These are phyloP conservation scores for Apodemia zela DNA, from an alignment of 2,888 invertebrate species.

Conservation along the genomic window DNA sequence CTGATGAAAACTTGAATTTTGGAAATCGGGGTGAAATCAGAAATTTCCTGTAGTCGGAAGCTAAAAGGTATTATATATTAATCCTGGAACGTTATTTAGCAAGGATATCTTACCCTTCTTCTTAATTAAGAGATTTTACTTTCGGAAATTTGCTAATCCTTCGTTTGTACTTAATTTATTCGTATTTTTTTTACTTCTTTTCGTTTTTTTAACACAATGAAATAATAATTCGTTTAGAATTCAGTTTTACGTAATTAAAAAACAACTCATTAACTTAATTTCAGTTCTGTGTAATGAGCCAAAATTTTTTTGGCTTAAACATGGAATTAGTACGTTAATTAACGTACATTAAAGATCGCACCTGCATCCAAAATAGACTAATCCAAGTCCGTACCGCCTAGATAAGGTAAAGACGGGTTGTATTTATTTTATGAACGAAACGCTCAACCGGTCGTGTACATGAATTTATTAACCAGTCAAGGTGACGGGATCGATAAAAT, in stretches of 20 bases:
- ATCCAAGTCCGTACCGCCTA: conserved; percentile 8
- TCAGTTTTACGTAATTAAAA: neutral
- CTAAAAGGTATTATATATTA: too few relatives aligned
- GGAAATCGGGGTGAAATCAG: too few relatives aligned
- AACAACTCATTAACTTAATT: neutral
- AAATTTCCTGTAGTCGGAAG: too few relatives aligned
- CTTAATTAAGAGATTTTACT: too few relatives aligned
- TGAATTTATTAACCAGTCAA: conserved; percentile 73
- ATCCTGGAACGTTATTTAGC: too few relatives aligned
- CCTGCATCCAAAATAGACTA: conserved; percentile 8
- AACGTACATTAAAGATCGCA: conserved; percentile 4
- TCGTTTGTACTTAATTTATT: too few relatives aligned
- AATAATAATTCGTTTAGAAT: too few relatives aligned
- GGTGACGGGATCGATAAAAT: conserved; percentile 68
- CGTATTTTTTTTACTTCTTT: too few relatives aligned
- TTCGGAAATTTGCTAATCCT: too few relatives aligned
- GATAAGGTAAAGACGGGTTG: conserved; percentile 15
- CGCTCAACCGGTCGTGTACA: conserved; percentile 48
- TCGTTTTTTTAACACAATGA: too few relatives aligned
- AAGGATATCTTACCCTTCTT: too few relatives aligned
- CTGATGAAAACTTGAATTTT: too few relatives aligned
- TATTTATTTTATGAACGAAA: conserved; percentile 38
- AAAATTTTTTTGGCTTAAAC: neutral
- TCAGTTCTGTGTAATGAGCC: neutral
- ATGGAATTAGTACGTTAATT: conserved; percentile 12